phyloP scores from a whole-genome alignment of 2,797 vertebrate species.

The Chloroceryle inda region DNA sequence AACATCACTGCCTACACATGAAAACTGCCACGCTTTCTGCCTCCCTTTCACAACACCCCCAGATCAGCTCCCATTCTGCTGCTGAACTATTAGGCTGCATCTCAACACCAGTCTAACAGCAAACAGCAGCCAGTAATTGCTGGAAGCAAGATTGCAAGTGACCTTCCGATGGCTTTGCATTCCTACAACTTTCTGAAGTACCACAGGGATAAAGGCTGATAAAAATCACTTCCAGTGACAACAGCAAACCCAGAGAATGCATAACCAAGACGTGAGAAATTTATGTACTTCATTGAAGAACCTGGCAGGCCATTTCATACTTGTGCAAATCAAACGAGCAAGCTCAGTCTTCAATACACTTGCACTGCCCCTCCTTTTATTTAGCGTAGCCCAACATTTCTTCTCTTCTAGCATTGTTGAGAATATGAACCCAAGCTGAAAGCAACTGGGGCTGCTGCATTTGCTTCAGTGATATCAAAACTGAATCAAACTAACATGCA shows the following conservation, averaged over 20 bases:
- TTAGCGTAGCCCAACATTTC: background rate
- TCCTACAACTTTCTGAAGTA: background rate
- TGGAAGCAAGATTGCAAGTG: background rate
- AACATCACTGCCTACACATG: background rate
- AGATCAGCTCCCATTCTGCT: background rate
- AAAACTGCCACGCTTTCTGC: background rate
- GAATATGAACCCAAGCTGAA: background rate
- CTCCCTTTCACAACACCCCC: background rate
- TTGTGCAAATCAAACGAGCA: background rate
- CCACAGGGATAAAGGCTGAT: background rate
- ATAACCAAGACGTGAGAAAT: background rate
- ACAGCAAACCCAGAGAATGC: background rate
- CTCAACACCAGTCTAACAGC: background rate
- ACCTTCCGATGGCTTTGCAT: background rate
- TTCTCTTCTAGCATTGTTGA: background rate
- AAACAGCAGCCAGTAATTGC: background rate
- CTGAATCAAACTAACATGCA: background rate
- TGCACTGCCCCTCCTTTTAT: background rate
- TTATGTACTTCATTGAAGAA: background rate
- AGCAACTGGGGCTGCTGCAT: background rate
- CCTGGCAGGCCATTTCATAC: background rate
- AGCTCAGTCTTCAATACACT: background rate
- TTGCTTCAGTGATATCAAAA: background rate
- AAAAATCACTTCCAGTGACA: conserved; percentile 7
- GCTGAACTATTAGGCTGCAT: background rate